Conservation (phyloP, 1,140 invertebrate species). For the Orius insidiosus region DNA sequence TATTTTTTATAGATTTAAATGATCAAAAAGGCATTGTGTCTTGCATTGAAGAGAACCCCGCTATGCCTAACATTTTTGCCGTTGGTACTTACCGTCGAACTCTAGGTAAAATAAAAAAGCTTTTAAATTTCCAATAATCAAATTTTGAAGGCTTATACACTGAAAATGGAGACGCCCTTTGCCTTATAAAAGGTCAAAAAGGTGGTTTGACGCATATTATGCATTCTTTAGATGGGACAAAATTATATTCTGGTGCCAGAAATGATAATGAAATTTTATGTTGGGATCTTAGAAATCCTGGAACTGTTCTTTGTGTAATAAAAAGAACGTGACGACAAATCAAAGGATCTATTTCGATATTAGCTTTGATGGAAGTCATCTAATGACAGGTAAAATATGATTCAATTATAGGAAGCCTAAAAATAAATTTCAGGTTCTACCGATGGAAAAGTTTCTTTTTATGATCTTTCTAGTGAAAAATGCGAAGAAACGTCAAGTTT, state of each 20-base stretch:
- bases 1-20: conserved; percentile 23
- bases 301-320: conserved; percentile 44
- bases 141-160: conserved; percentile 38
- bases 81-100: conserved; percentile 67
- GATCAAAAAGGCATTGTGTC: conserved; percentile 43
- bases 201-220: conserved; percentile 77
- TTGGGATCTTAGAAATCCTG: conserved; percentile 83
- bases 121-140: not conserved
- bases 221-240: conserved; percentile 63
- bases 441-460: conserved; percentile 53
- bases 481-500: conserved; percentile 31
- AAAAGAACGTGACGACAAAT: conserved; percentile 63
- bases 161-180: conserved; percentile 36
- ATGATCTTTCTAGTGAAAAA: conserved; percentile 39
- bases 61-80: conserved; percentile 35
- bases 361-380: conserved; percentile 42
- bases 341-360: conserved; percentile 83
- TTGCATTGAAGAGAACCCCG: conserved; percentile 44
- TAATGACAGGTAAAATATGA: conserved; percentile 40
- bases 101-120: conserved; percentile 32
- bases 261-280: conserved; percentile 55
- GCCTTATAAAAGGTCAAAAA: conserved; percentile 40
- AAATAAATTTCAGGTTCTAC: conserved; percentile 37
- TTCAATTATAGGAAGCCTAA: too few relatives aligned
- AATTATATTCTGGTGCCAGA: conserved; percentile 66